These are phyloP conservation scores for Cardiocondyla obscurior DNA, from an alignment of 1,140 invertebrate genomes.

Conservation along the genomic window DNA sequence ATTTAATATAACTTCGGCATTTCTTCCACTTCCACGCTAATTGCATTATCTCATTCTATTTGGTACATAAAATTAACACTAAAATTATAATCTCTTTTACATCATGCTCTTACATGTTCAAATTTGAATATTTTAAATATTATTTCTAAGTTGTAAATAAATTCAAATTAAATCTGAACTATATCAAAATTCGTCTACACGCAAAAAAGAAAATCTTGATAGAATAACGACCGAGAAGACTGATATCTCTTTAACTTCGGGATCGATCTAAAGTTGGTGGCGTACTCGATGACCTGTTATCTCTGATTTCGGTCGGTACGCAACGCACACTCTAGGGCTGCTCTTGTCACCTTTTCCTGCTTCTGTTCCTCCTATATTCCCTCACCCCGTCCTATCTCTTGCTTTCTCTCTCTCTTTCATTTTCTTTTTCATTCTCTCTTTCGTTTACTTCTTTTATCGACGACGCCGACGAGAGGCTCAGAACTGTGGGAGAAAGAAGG, in stretches of 20 bases:
- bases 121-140: constrained; percentile 37
- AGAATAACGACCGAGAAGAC: constrained; percentile 42
- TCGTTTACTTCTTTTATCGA: background rate
- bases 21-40: constrained; percentile 13
- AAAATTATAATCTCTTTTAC: constrained; percentile 18
- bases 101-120: background rate
- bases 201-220: constrained; percentile 41
- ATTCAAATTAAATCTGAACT: constrained; percentile 1
- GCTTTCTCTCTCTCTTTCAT: too few relatives aligned
- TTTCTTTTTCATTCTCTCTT: too few relatives aligned
- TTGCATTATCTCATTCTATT: constrained; percentile 20
- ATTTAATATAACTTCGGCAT: constrained; percentile 16
- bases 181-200: background rate
- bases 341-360: background rate
- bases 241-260: constrained; percentile 25
- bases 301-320: constrained; percentile 12
- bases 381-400: background rate
- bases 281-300: constrained; percentile 26
- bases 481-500: constrained; percentile 20
- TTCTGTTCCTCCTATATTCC: background rate
- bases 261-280: constrained; percentile 18
- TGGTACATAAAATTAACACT: constrained; percentile 22
- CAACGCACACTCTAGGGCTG: background rate
- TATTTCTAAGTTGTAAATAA: background rate
- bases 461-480: constrained; percentile 10